Conservation (phyloP, 2,113 vertebrate species). For the Percopsis transmontana region DNA sequence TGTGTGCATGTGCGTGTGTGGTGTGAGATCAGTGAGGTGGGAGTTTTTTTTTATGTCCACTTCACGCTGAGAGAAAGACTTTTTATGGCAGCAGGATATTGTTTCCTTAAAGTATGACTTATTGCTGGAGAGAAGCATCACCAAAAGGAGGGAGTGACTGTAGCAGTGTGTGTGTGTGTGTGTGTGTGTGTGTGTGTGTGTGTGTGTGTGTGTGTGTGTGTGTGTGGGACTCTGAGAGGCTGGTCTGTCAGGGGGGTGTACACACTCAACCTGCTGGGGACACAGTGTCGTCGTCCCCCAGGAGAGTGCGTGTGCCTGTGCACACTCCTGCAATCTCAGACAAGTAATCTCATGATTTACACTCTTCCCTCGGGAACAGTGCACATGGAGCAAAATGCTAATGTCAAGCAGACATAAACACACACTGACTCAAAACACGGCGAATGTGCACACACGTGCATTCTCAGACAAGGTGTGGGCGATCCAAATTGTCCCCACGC, state of each 20-base stretch:
- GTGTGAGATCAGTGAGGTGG: constrained; percentile 57
- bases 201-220: neutral
- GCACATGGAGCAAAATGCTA: constrained; percentile 57
- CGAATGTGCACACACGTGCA: constrained; percentile 13
- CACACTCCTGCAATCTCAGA: neutral
- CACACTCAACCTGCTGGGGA: constrained; percentile 51
- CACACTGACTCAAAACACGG: constrained; percentile 55
- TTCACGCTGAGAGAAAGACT: constrained; percentile 60
- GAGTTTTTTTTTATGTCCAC: constrained; percentile 65
- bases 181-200: constrained; percentile 11
- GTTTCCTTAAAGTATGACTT: constrained; percentile 72
- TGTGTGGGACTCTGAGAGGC: constrained; percentile 57
- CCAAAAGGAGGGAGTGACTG: constrained; percentile 57
- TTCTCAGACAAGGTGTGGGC: constrained; percentile 18
- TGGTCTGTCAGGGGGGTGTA: constrained; percentile 70
- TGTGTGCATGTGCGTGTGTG: neutral
- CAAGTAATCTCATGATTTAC: constrained; percentile 40
- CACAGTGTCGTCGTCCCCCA: constrained; percentile 4
- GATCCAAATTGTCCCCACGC: constrained; percentile 49
- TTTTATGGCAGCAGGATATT: constrained; percentile 72
- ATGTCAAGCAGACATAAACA: constrained; percentile 57
- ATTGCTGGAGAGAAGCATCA: constrained; percentile 65
- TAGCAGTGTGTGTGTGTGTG: constrained; percentile 56
- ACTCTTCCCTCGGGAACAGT: constrained; percentile 36
- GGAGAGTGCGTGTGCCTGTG: neutral